A percentile compares a stretch with the other conserved stretches of the same genome.
phyloP scores from a whole-genome alignment of 2,888 invertebrate genomes.

The Lucinisca nassula region DNA sequence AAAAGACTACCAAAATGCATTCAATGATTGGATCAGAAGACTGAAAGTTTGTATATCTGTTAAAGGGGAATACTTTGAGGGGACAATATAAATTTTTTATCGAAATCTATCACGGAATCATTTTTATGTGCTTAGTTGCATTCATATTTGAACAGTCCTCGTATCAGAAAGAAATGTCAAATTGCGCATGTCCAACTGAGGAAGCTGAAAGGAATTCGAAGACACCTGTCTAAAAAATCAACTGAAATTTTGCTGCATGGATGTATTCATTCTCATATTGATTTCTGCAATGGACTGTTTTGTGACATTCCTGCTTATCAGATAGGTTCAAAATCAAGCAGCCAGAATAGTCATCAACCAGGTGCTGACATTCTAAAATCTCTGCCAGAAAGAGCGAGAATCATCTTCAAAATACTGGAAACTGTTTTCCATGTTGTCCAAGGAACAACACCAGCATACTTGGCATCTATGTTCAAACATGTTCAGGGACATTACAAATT shows the following conservation, averaged over 20 bases:
- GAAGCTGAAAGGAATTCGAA: slow-evolving; percentile 41
- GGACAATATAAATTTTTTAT: too few relatives aligned
- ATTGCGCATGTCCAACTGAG: slow-evolving; percentile 20
- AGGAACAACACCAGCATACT: not conserved
- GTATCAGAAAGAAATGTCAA: slow-evolving; percentile 44
- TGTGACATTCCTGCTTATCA: slow-evolving; percentile 11
- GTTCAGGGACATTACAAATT: not conserved
- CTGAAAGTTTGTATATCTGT: too few relatives aligned
- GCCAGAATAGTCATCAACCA: slow-evolving; percentile 7
- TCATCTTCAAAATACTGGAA: slow-evolving; percentile 44
- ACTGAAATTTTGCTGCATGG: slow-evolving; percentile 42
- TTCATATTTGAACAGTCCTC: too few relatives aligned
- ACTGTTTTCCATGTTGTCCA: slow-evolving; percentile 12
- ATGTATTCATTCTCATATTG: slow-evolving; percentile 27
- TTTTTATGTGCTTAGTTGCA: too few relatives aligned
- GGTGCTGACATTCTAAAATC: slow-evolving; percentile 27
- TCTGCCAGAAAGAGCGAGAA: slow-evolving; percentile 32
- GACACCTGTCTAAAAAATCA: slow-evolving; percentile 24
- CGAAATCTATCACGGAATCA: too few relatives aligned
- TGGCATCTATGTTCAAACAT: slow-evolving; percentile 10
- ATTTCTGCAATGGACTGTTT: slow-evolving; percentile 38
- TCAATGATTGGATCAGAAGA: too few relatives aligned
- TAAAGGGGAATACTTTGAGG: too few relatives aligned
- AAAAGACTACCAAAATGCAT: too few relatives aligned
- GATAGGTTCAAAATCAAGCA: slow-evolving; percentile 15